phyloP scores from a whole-genome alignment of 1,140 invertebrate genomes.

The Cryptotermes secundus region DNA sequence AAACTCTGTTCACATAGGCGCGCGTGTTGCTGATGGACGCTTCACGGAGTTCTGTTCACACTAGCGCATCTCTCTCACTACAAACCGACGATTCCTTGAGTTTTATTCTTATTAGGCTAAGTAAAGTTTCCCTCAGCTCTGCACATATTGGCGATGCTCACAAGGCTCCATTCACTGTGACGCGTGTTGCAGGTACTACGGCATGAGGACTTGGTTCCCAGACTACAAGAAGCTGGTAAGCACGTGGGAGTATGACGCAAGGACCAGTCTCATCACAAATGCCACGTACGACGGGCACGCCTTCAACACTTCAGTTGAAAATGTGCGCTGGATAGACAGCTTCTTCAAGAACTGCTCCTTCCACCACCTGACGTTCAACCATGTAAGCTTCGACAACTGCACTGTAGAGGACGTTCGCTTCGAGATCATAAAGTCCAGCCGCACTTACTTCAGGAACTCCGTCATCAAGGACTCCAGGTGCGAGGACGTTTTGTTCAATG shows the following conservation, averaged over 20 bases:
- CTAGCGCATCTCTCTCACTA: no score
- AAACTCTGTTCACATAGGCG: no score
- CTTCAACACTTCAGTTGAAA: conserved; percentile 52
- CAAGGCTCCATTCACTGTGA: no score
- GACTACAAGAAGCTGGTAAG: conserved; percentile 52
- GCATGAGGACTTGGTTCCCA: conserved; percentile 58
- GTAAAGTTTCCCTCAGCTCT: no score
- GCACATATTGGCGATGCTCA: no score
- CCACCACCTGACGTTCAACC: conserved; percentile 51
- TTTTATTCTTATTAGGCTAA: no score
- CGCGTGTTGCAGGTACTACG: conserved; percentile 51
- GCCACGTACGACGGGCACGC: conserved; percentile 41
- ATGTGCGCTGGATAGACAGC: conserved; percentile 49
- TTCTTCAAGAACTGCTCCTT: conserved; percentile 51
- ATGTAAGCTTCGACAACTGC: conserved; percentile 52
- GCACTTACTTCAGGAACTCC: conserved; percentile 50
- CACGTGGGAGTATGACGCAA: background rate
- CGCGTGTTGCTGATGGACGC: no score
- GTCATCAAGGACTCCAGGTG: conserved; percentile 46
- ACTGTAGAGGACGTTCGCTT: conserved; percentile 50
- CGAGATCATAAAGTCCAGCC: conserved; percentile 50
- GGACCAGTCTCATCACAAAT: conserved; percentile 40
- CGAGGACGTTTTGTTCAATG: background rate
- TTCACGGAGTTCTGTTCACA: no score
- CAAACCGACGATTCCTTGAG: no score